These are phyloP conservation scores for Huso huso DNA, from an alignment of 2,797 vertebrate species.

Conservation along the genomic window DNA sequence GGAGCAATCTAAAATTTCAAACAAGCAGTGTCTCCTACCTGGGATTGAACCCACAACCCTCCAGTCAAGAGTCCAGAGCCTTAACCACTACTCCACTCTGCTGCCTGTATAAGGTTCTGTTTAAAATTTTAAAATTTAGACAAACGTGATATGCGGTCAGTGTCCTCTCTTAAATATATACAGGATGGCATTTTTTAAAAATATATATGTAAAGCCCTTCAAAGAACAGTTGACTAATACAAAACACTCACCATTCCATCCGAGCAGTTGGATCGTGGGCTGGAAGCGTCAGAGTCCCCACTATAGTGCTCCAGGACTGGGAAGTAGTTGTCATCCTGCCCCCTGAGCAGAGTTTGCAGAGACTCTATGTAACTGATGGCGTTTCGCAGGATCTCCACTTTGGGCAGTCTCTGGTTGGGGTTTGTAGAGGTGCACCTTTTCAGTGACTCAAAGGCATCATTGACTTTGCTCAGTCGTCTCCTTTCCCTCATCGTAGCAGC, in stretches of 20 bases:
- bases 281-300: constrained; percentile 90
- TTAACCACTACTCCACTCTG: too few species aligned
- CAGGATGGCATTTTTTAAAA: too few species aligned
- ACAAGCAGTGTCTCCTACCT: too few species aligned
- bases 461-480: constrained; percentile 88
- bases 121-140: too few species aligned
- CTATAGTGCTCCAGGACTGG: constrained; percentile 83
- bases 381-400: constrained; percentile 95
- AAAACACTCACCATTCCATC: constrained; percentile 85
- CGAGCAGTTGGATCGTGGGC: constrained; percentile 91
- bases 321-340: constrained; percentile 79
- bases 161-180: too few species aligned
- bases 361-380: constrained; percentile 97
- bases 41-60: too few species aligned
- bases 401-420: constrained; percentile 90
- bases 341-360: constrained; percentile 83
- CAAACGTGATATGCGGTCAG: too few species aligned
- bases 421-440: constrained; percentile 91
- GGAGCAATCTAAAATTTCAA: too few species aligned
- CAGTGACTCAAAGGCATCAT: constrained; percentile 94
- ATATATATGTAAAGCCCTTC: too few species aligned
- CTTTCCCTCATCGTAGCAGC: constrained; percentile 92
- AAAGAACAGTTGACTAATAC: neutral
- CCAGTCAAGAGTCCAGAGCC: too few species aligned
- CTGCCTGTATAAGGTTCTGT: too few species aligned